These are phyloP conservation scores for Drosophila serrata DNA, from an alignment of 1,140 invertebrate species.

Conservation along the genomic window DNA sequence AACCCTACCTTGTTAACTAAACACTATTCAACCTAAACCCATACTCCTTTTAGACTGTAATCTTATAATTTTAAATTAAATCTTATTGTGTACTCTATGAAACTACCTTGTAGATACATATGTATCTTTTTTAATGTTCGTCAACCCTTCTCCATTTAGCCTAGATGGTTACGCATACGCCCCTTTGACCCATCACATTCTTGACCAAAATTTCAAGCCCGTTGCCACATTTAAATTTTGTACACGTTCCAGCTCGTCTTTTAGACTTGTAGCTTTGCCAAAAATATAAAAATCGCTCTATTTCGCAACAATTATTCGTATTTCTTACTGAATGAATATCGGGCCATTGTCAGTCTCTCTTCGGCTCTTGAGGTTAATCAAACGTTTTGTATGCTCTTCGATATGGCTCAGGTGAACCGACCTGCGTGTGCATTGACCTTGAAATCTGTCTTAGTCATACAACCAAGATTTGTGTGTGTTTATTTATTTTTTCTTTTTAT, in stretches of 20 bases:
- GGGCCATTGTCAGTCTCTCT: conserved; percentile 73
- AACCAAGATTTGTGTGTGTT: conserved; percentile 36
- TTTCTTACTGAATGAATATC: conserved; percentile 63
- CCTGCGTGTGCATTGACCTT: conserved; percentile 66
- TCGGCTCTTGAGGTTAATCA: conserved; percentile 77
- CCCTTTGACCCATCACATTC: conserved; percentile 66
- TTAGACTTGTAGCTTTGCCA: conserved; percentile 53
- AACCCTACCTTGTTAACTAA: too few species aligned
- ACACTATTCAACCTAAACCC: too few species aligned
- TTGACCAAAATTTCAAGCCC: conserved; percentile 27
- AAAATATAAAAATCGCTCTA: conserved; percentile 58
- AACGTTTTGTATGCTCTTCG: conserved; percentile 76
- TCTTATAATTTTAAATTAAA: background rate
- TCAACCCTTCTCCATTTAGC: background rate
- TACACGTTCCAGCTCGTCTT: conserved; percentile 61
- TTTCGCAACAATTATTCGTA: conserved; percentile 75
- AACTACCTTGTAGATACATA: background rate
- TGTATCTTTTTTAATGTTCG: background rate
- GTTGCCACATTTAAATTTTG: conserved; percentile 44
- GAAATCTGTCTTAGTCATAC: conserved; percentile 50
- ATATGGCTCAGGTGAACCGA: conserved; percentile 32
- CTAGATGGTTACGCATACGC: conserved; percentile 51
- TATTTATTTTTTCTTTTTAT: too few species aligned
- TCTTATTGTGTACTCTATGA: too few species aligned
- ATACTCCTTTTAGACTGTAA: too few species aligned